Evolutionary conservation across 1,140 invertebrate genomes (phyloP).

Genomic region (Cotesia chilonis): DNA sequence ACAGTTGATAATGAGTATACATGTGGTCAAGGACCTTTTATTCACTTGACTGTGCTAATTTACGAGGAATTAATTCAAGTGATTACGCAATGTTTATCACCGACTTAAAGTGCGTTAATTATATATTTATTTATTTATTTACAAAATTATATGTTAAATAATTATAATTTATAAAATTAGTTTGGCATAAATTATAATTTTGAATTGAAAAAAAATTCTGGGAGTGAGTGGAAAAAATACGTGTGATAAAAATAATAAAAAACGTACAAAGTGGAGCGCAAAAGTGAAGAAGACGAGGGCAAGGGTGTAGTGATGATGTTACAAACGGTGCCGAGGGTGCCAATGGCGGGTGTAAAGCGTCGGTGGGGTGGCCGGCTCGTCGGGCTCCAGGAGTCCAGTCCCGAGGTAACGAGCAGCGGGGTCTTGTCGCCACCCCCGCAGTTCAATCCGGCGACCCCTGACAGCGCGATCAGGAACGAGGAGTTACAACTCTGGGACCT

Average conservation of each 20-base stretch:
- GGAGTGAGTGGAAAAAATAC: neutral
- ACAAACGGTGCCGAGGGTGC: slow-evolving; percentile 58
- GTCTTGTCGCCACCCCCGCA: slow-evolving; percentile 56
- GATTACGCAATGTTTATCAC: slow-evolving; percentile 25
- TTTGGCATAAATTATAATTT: neutral
- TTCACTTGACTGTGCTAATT: slow-evolving; percentile 15
- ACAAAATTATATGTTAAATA: slow-evolving; percentile 1
- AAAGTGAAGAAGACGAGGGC: slow-evolving; percentile 27
- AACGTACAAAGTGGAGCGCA: slow-evolving; percentile 43
- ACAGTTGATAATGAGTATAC: neutral
- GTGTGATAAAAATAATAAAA: slow-evolving; percentile 14
- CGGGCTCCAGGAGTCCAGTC: slow-evolving; percentile 68
- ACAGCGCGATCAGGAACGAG: slow-evolving; percentile 73
- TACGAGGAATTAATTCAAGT: slow-evolving; percentile 3
- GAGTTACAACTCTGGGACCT: slow-evolving; percentile 85
- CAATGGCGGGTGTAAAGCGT: slow-evolving; percentile 56
- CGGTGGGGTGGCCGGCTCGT: slow-evolving; percentile 58
- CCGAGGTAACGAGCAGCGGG: slow-evolving; percentile 59
- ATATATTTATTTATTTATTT: too few relatives aligned
- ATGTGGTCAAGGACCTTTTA: slow-evolving; percentile 26
- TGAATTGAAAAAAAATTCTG: neutral
- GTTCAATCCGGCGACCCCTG: slow-evolving; percentile 71
- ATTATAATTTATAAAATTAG: neutral
- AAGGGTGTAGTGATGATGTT: slow-evolving; percentile 49
- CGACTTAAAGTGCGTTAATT: slow-evolving; percentile 13